These are phyloP conservation scores for Lanistes nyassanus DNA, from an alignment of 1,140 invertebrate genomes.

Conservation along the genomic window DNA sequence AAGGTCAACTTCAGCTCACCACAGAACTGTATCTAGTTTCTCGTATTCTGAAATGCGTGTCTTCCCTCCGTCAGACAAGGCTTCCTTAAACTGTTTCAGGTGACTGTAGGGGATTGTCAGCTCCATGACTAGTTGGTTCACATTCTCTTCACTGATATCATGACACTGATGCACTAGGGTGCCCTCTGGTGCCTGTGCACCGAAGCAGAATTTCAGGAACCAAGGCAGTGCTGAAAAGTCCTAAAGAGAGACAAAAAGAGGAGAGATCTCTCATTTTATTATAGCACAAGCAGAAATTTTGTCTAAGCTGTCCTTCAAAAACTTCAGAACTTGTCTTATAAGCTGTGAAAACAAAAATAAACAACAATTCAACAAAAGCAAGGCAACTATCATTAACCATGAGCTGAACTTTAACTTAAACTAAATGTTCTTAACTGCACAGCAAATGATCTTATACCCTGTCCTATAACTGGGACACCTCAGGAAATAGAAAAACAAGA, in stretches of 20 bases:
- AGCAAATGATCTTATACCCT: too few species aligned
- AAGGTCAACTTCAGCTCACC: constrained; percentile 36
- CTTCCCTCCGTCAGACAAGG: constrained; percentile 50
- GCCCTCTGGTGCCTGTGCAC: constrained; percentile 43
- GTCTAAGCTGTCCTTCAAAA: too few species aligned
- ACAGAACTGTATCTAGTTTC: constrained; percentile 59
- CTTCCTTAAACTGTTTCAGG: constrained; percentile 44
- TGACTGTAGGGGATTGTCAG: constrained; percentile 53
- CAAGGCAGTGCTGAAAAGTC: constrained; percentile 60
- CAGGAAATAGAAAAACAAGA: too few species aligned
- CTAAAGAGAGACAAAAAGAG: constrained; percentile 30
- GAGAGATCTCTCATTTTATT: not conserved
- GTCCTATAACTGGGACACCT: too few species aligned
- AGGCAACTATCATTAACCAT: too few species aligned
- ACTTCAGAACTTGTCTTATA: not conserved
- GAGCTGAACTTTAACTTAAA: too few species aligned
- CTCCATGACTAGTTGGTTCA: constrained; percentile 51
- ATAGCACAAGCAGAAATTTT: too few species aligned
- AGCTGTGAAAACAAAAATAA: not conserved
- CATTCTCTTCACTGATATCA: constrained; percentile 50
- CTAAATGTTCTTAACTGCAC: too few species aligned
- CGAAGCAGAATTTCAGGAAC: constrained; percentile 62
- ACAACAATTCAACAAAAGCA: not conserved
- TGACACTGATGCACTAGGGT: constrained; percentile 38
- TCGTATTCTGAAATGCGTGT: constrained; percentile 44